Percentiles rank a stretch among this genome's conserved stretches.
Evolutionary conservation across 2,888 invertebrate genomes (phyloP).

Genomic region (Coecobrya sp.): DNA sequence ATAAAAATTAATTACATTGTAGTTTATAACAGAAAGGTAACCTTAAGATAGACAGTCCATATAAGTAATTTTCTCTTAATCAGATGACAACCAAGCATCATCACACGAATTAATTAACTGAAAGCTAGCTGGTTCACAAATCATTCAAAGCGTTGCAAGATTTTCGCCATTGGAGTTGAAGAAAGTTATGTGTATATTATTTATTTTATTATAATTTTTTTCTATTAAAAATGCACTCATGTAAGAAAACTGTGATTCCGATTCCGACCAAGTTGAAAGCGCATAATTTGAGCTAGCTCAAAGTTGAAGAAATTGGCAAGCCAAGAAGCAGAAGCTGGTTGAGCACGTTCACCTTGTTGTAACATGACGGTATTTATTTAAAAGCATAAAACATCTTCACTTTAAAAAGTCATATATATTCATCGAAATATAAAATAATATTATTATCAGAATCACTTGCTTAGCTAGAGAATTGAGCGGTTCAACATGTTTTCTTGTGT

Average conservation of each 20-base stretch:
- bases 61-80: neutral
- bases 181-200: neutral
- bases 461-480: constrained; percentile 40
- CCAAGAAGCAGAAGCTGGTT: constrained; percentile 58
- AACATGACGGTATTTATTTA: constrained; percentile 30
- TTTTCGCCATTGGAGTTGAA: neutral
- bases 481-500: constrained; percentile 39
- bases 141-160: neutral
- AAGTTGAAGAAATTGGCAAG: constrained; percentile 23
- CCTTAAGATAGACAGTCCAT: too few relatives aligned
- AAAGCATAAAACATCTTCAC: neutral
- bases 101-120: constrained; percentile 4
- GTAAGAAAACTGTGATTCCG: neutral
- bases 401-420: constrained; percentile 10
- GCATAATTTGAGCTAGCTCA: neutral
- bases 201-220: too few relatives aligned
- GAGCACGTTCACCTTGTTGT: constrained; percentile 77
- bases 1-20: too few relatives aligned
- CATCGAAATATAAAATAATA: constrained; percentile 30
- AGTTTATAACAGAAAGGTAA: too few relatives aligned
- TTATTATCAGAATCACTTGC: neutral
- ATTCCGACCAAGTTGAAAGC: neutral
- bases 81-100: constrained; percentile 5
- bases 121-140: constrained; percentile 1
- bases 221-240: neutral